Evolutionary conservation across 1,140 invertebrate species (phyloP).

Genomic region (Coenobita brevimanus): DNA sequence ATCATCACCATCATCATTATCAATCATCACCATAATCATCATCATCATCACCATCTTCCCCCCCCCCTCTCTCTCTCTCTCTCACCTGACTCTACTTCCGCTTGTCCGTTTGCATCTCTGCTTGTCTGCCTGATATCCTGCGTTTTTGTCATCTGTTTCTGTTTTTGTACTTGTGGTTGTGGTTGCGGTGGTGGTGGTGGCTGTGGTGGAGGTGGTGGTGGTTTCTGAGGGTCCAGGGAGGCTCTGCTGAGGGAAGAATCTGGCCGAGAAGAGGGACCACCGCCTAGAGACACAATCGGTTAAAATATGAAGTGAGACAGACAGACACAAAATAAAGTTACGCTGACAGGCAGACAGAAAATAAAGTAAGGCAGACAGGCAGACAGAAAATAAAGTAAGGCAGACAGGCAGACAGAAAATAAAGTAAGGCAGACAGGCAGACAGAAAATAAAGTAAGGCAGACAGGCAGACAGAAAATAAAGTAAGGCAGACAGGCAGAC

Average conservation of each 20-base stretch:
- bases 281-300: no score
- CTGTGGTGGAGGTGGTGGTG: not conserved
- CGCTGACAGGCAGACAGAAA: not conserved
- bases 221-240: not conserved
- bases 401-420: not conserved
- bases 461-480: not conserved
- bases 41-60: no score
- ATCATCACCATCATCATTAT: no score
- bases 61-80: no score
- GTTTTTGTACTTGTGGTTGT: not conserved
- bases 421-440: not conserved
- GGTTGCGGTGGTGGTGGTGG: conserved; percentile 2
- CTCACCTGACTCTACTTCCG: no score
- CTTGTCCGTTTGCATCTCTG: no score
- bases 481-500: not conserved
- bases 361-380: not conserved
- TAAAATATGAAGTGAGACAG: no score
- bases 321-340: not conserved
- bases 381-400: not conserved
- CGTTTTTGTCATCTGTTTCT: not conserved
- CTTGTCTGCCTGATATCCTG: not conserved
- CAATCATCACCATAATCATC: no score
- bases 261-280: no score
- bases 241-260: not conserved
- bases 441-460: not conserved